Percentiles rank a stretch among this genome's conserved stretches.
These are phyloP conservation scores for Frankliniella intonsa DNA, from an alignment of 2,888 invertebrate species.

Conservation along the genomic window DNA sequence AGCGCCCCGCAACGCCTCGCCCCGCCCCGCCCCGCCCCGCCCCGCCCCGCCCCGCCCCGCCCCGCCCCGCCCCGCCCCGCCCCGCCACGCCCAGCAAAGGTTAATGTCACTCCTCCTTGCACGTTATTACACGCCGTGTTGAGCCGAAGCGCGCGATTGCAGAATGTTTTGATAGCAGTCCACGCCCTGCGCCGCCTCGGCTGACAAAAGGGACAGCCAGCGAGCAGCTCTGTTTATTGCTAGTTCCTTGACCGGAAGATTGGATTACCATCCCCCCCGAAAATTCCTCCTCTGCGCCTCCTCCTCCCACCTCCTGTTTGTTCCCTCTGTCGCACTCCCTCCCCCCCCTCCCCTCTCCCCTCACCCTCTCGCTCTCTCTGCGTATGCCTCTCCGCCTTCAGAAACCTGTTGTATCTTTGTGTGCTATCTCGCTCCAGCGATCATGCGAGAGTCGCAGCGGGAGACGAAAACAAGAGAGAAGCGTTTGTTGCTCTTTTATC, in stretches of 20 bases:
- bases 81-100: background rate
- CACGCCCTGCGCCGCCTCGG: no score
- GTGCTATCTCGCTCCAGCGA: conserved; percentile 13
- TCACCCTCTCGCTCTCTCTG: no score
- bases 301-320: no score
- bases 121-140: background rate
- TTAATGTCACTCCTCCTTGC: background rate
- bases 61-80: background rate
- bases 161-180: background rate
- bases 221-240: conserved; percentile 17
- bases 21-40: background rate
- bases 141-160: background rate
- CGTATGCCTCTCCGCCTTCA: background rate
- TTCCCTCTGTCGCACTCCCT: no score
- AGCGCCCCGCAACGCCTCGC: background rate
- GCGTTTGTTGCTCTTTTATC: conserved; percentile 21
- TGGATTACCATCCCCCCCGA: conserved; percentile 2
- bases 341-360: no score
- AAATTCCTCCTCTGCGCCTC: background rate
- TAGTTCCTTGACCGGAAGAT: conserved; percentile 24
- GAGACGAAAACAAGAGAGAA: background rate
- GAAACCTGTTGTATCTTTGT: conserved; percentile 25
- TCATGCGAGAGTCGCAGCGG: background rate
- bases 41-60: background rate
- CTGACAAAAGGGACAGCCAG: background rate